A percentile compares a stretch with the other conserved stretches of the same genome.
phyloP scores from a whole-genome alignment of 2,888 invertebrate species.

The Hermaeophaga mercurialis region DNA sequence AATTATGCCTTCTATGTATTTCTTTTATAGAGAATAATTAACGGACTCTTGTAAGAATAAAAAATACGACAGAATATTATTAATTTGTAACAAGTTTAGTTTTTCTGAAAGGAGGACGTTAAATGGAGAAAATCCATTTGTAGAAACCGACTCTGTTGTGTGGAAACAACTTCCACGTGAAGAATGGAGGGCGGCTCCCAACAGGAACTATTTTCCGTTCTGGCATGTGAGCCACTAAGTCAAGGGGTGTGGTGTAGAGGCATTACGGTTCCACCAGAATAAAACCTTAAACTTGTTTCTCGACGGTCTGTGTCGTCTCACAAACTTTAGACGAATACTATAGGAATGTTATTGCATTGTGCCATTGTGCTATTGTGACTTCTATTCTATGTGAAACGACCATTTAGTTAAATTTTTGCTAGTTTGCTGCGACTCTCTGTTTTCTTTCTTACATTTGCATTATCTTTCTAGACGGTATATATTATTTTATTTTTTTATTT shows the following conservation, averaged over 20 bases:
- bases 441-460: no score
- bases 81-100: no score
- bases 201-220: constrained; percentile 31
- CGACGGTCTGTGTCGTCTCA: neutral
- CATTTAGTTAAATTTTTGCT: neutral
- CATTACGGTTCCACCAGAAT: constrained; percentile 35
- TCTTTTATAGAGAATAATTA: no score
- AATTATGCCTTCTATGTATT: no score
- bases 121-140: no score
- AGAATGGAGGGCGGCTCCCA: constrained; percentile 22
- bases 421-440: no score
- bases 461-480: no score
- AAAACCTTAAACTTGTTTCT: constrained; percentile 32
- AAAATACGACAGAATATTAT: no score
- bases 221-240: constrained; percentile 28
- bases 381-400: neutral
- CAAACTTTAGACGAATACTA: constrained; percentile 6
- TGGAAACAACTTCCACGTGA: constrained; percentile 5
- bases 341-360: neutral
- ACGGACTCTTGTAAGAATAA: no score
- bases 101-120: no score
- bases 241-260: constrained; percentile 24
- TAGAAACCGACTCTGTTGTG: neutral
- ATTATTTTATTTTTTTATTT: no score
- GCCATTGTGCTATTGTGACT: constrained; percentile 4